A percentile compares a stretch with the other conserved stretches of the same genome.
Conservation (phyloP, 1,140 invertebrate species). For the Drosophila nannoptera region DNA sequence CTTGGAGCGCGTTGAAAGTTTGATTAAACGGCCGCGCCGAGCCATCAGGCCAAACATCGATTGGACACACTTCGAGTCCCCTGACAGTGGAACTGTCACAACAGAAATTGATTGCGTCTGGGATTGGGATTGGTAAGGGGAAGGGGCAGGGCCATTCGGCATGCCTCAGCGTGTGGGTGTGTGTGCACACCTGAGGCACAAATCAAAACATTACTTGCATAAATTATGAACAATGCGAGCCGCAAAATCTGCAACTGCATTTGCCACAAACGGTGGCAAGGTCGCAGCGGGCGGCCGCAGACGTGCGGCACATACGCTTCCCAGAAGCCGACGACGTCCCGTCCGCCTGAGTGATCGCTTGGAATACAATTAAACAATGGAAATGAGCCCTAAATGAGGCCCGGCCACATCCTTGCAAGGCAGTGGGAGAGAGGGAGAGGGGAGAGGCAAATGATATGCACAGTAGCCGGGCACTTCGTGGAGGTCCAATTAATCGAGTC, state of each 20-base stretch:
- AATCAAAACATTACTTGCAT: slow-evolving; percentile 76
- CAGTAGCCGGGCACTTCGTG: slow-evolving; percentile 63
- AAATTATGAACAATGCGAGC: slow-evolving; percentile 60
- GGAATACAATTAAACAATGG: slow-evolving; percentile 49
- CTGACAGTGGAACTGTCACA: slow-evolving; percentile 64
- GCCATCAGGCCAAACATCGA: slow-evolving; percentile 50
- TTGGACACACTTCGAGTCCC: slow-evolving; percentile 75
- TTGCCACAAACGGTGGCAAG: slow-evolving; percentile 59
- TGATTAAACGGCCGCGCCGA: slow-evolving; percentile 51
- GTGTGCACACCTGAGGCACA: slow-evolving; percentile 37
- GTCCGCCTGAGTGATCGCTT: slow-evolving; percentile 7
- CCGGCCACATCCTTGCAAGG: neutral
- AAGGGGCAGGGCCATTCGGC: slow-evolving; percentile 3
- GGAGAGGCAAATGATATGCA: slow-evolving; percentile 64
- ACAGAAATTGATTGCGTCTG: slow-evolving; percentile 75
- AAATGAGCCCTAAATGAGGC: slow-evolving; percentile 48
- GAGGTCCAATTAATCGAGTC: slow-evolving; percentile 75
- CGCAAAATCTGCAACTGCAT: slow-evolving; percentile 43
- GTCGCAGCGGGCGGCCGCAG: slow-evolving; percentile 37
- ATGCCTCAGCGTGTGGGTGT: slow-evolving; percentile 26
- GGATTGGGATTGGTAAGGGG: slow-evolving; percentile 47
- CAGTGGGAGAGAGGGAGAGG: neutral
- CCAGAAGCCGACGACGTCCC: slow-evolving; percentile 28
- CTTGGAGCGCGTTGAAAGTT: slow-evolving; percentile 48
- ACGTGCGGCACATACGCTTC: slow-evolving; percentile 40